Base-by-base conservation (phyloP, 37 sponge, comb jelly and placozoan species). In the Haliclona indistincta region DNA sequence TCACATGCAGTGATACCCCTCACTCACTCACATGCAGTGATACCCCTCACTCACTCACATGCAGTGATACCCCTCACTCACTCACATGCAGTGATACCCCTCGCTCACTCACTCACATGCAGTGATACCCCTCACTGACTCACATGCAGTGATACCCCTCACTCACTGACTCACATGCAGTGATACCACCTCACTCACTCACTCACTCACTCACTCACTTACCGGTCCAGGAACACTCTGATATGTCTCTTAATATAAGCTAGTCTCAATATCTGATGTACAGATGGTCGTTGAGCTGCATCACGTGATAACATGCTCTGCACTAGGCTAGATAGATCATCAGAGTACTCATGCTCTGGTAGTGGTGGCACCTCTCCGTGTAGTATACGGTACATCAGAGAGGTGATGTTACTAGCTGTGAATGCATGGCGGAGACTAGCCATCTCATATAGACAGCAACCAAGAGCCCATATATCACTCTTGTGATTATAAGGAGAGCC, bases 371-470 rank as follows among this genome's bases (percentile, higher is more conserved):
- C 76, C 81, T 88, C 88, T 58, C 98, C 98, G 26, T 78, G 65
- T 13, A 94, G 52, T 20, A 97, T 85, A 68, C 81, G 86, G 69
- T 67, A 80, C 67, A 88, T 94, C 22, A 97, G 85, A 17, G 93
- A 89, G 34, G 83, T 80, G 65, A 94, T 83, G 58, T 89, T 86
- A 17, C 73, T 71, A 37, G 98, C 98, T 67, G 84, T 67, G 78
- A 97, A 97, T 26, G 98, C 90, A 49, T 83, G 89, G 64, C 86
- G 88, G 68, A 97, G 83, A 13, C 95, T 88, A 35, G 93, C 84
- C 93, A 97, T 94, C 76, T 97, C 98, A 78, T 88, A 91, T 47
- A 97, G 95, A 70, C 92, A 91, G 75, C 98, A 97, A 2, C 98
- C 98, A 1, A 93, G 77, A 22, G 93, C 81, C 88, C 93, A 92